A percentile compares a stretch with the other conserved stretches of the same genome.
phyloP scores from a whole-genome alignment of 2,888 invertebrate genomes.

The Drosophila melanocephala region DNA sequence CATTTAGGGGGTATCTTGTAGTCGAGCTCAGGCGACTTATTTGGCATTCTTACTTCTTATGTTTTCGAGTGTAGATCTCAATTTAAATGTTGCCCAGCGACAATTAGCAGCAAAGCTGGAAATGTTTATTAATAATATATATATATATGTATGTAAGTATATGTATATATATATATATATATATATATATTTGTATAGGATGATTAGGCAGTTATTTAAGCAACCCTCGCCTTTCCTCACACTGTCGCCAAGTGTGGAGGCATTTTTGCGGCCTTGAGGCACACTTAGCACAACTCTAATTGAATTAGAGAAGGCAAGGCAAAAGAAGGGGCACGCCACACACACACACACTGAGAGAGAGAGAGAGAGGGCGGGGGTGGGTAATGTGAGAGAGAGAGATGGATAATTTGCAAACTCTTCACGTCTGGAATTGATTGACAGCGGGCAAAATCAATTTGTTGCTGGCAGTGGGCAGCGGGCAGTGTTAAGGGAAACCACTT shows the following conservation, averaged over 20 bases:
- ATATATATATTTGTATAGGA: background rate
- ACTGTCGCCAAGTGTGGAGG: constrained; percentile 16
- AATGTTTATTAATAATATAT: background rate
- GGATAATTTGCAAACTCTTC: constrained; percentile 40
- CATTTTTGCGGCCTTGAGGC: constrained; percentile 58
- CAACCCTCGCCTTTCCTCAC: constrained; percentile 6
- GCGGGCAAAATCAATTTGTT: constrained; percentile 48
- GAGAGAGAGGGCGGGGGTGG: background rate
- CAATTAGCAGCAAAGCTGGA: constrained; percentile 12
- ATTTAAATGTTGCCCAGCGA: background rate
- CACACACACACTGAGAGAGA: constrained; percentile 14
- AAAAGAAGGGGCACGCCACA: constrained; percentile 21
- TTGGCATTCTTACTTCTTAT: background rate
- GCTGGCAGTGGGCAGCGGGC: background rate
- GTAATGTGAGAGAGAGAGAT: background rate
- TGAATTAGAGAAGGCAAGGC: constrained; percentile 67
- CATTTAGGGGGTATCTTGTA: background rate
- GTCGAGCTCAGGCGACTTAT: background rate
- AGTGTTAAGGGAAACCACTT: background rate
- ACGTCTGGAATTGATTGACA: constrained; percentile 73
- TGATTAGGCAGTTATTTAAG: background rate
- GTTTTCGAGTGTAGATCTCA: background rate
- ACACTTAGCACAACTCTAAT: constrained; percentile 79
- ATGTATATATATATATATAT: background rate
- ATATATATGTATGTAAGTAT: background rate